phyloP scores from a whole-genome alignment of 2,888 invertebrate species.

The Xanthia togata region DNA sequence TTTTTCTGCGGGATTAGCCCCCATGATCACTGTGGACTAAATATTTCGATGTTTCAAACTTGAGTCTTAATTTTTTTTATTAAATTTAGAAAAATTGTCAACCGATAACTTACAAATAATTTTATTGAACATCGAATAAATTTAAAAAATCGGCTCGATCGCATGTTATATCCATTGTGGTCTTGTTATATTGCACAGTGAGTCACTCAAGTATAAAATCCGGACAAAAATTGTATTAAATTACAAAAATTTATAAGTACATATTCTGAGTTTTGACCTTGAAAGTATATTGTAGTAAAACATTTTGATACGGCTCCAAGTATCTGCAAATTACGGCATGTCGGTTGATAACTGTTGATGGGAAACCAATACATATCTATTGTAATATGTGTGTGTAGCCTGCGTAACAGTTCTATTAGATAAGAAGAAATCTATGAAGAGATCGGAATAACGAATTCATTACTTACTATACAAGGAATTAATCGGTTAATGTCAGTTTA shows the following conservation, averaged over 20 bases:
- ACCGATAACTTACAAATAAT: slow-evolving; percentile 86
- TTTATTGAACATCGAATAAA: slow-evolving; percentile 77
- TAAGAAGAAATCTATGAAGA: slow-evolving; percentile 88
- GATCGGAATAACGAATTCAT: slow-evolving; percentile 89
- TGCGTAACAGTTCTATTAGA: slow-evolving; percentile 86
- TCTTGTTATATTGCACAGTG: slow-evolving; percentile 87
- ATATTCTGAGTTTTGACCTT: slow-evolving; percentile 75
- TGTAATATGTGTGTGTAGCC: slow-evolving; percentile 90
- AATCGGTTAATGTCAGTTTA: slow-evolving; percentile 79
- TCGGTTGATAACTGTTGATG: slow-evolving; percentile 88
- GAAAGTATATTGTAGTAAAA: slow-evolving; percentile 82
- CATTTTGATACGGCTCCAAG: slow-evolving; percentile 85
- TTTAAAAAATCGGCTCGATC: slow-evolving; percentile 78
- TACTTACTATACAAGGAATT: slow-evolving; percentile 88
- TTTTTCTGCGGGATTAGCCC: slow-evolving; percentile 86
- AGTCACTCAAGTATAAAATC: slow-evolving; percentile 87
- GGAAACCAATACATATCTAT: slow-evolving; percentile 89
- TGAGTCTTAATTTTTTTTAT: slow-evolving; percentile 84
- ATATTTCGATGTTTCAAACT: slow-evolving; percentile 89
- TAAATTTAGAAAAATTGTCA: slow-evolving; percentile 89
- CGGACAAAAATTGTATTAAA: slow-evolving; percentile 77
- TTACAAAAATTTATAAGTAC: slow-evolving; percentile 69
- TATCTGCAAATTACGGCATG: slow-evolving; percentile 89
- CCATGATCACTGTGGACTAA: slow-evolving; percentile 89
- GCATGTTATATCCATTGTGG: slow-evolving; percentile 88